Conservation (phyloP, 2,797 vertebrate genomes). For the Esox lucius region DNA sequence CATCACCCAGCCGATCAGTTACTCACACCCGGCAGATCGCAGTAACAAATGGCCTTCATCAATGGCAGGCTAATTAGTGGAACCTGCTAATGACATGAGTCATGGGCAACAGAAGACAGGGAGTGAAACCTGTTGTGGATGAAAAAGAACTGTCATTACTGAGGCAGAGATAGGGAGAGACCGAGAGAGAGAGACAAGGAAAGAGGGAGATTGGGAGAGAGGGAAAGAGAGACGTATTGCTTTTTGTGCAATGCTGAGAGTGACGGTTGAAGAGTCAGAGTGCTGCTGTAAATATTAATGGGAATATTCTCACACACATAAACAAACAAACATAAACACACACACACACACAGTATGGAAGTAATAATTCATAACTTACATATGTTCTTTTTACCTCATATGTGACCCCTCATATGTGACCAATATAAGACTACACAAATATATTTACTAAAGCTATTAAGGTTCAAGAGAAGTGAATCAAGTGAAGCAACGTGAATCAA, state of each 20-base stretch:
- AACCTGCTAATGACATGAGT: constrained; percentile 48
- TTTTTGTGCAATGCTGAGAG: constrained; percentile 21
- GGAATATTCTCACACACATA: no score
- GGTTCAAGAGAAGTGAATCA: no score
- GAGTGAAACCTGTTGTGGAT: constrained; percentile 16
- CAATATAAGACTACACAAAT: no score
- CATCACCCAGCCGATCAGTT: constrained; percentile 17
- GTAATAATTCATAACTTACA: no score
- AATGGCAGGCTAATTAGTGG: constrained; percentile 41
- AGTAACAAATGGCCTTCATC: constrained; percentile 28
- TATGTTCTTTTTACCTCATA: no score
- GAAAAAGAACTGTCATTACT: background rate
- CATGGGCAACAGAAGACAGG: constrained; percentile 9
- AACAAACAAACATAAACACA: no score
- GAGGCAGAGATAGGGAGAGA: constrained; percentile 7
- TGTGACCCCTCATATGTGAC: no score
- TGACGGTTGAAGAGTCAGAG: no score
- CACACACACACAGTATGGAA: no score
- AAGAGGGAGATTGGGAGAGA: constrained; percentile 39
- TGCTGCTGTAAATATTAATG: no score
- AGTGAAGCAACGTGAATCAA: no score
- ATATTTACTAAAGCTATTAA: no score
- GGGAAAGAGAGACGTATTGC: background rate
- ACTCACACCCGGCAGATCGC: background rate
- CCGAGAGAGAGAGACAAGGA: background rate